Base-by-base conservation (phyloP, 2,888 invertebrate species). In the Geophilus truncorum region DNA sequence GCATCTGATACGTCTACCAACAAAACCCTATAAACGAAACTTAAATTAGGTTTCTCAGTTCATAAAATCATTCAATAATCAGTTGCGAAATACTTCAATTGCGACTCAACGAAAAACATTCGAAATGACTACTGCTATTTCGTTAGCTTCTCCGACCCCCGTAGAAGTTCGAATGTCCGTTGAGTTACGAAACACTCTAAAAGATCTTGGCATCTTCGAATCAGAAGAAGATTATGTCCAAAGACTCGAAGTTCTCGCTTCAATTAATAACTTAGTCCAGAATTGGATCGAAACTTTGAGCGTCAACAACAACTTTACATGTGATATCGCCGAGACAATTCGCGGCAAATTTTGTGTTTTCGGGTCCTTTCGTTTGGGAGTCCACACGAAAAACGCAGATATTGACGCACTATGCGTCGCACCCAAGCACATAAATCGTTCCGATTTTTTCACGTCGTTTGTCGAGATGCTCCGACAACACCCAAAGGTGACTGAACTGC, bases 281-380 rank as follows among this genome's bases (percentile, higher is more conserved):
- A 92, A 94, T 85, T 99, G 98, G 98, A 97, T 99, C 83, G 90
- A 92, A 83, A 94, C 96, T 84, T 92, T 96, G 77, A 96, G 97
- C 75, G 88, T 94, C 80, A 90, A 92, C 83, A 93, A 94, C 88
- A 97, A 97, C 87, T 95, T 98, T 92, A 97, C 98, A 6, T 92
- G 93, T 81, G 93, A 92, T 84, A 92, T 95, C 0, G 95, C 96
- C 0, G 95, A 96, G 79, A 86, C 86, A 32, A 94, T 98, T 81
- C 98, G 98, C 25, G 99, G 99, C 3, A 98, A 98, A 89, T 96
- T 99, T 82, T 99, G 96, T 86, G 99, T 98, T n/a, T 99, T 99
- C 88, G 99, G 99, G 76, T 98, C 98, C 81, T 99, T 98, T 87
- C 86, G 90, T 79, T 90, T 91, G 21, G 91, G 99, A 84, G 98